phyloP scores from a whole-genome alignment of 2,113 vertebrate species.

The Nycticebus coucang region DNA sequence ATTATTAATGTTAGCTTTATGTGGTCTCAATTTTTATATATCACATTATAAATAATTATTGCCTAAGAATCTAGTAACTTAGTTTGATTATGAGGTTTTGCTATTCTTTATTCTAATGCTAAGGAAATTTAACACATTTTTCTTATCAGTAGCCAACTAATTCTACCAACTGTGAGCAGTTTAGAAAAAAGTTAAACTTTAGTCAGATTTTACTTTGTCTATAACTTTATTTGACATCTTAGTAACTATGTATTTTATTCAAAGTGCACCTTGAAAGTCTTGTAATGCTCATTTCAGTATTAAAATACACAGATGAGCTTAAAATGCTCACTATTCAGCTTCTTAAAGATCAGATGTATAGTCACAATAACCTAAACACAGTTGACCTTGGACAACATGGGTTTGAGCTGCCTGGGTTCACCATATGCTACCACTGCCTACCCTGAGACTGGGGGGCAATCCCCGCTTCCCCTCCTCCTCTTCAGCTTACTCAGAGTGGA shows the following conservation, averaged over 20 bases:
- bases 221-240: neutral
- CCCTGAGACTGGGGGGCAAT: neutral
- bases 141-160: neutral
- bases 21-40: neutral
- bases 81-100: neutral
- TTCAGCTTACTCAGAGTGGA: neutral
- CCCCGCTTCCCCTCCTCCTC: neutral
- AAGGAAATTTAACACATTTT: neutral
- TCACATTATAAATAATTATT: neutral
- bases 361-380: neutral
- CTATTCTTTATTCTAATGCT: neutral
- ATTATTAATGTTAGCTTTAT: neutral
- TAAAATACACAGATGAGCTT: neutral
- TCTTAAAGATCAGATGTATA: neutral
- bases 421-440: neutral
- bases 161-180: neutral
- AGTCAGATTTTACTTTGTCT: neutral
- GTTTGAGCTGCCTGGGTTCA: neutral
- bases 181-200: conserved; percentile 6
- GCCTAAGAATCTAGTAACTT: neutral
- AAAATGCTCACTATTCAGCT: neutral
- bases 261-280: neutral
- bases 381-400: neutral
- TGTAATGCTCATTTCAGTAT: neutral
- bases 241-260: neutral